Evolutionary conservation across 35 echinoderm and acorn worm species (phyloP), one percentile per base, ranked within the genome.

Genomic region (Nesometra sesokonis): DNA sequence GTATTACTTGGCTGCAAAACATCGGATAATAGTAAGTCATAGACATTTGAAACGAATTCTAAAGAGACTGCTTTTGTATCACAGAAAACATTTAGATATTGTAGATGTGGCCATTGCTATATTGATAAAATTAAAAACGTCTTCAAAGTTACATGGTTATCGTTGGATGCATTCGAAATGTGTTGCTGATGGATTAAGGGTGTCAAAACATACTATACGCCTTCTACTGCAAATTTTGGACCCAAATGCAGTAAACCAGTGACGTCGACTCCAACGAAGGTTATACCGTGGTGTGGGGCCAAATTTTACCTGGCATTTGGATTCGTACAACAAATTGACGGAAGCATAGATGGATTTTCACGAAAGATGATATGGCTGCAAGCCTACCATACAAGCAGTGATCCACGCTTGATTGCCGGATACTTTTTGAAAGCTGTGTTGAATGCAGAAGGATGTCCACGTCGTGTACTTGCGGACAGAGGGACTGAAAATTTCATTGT

Each of bases 241-340:
- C 81, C 89, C 89, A 29, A 82, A 89, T 27, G 86, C 85, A 31
- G 86, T 91, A 29, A 29, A 32, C 76, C 13, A 37, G 32, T 78
- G 89, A 31, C 29, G 52, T 82, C 76, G 89, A 40, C 52, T 94
- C 32, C 36, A 23, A 17, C 38, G 86, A 32, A 81, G 87, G 27
- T 78, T 38, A 46, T 91, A 95, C 77, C 13, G 32, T 57, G 82
- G 40, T 32, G 11, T 21, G 27, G 93, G 93, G 30, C 77, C 93
- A 36, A 91, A 95, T 43, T 91, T 76, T 37, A 34, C 85, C 0
- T 95, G 93, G 93, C 93, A 95, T 35, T 29, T 91, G 30, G 93
- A 95, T 77, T 88, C 77, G 5, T 95, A 95, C 78, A 86, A 95
- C 35, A 91, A 95, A 43, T 43, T 43, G 15, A 43, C 15, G 39